Conservation (phyloP, 2,113 vertebrate genomes). For the Corydoras sp. region DNA sequence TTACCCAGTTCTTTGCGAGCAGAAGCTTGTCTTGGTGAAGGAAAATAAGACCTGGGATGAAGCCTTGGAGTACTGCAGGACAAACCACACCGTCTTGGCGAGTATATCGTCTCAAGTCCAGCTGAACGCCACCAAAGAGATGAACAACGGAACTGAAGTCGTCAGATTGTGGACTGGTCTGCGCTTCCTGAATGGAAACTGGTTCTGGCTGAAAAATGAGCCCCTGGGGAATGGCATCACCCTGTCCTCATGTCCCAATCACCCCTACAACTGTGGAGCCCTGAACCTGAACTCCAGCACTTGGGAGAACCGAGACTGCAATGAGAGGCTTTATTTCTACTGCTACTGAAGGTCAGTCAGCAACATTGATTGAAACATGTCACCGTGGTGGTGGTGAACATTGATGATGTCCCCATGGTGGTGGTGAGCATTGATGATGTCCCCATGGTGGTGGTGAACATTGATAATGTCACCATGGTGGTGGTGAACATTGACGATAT, state of each 20-base stretch:
- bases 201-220: conserved; percentile 26
- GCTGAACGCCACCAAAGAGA: neutral
- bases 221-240: neutral
- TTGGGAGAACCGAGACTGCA: conserved; percentile 45
- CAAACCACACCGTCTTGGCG: conserved; percentile 16
- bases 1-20: conserved; percentile 9
- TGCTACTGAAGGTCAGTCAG: conserved; percentile 34
- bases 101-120: neutral
- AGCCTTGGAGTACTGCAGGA: conserved; percentile 16
- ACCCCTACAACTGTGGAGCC: conserved; percentile 39
- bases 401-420: too few species aligned
- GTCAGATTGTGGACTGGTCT: conserved; percentile 30
- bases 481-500: too few species aligned
- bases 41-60: conserved; percentile 27
- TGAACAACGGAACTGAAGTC: neutral
- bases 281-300: neutral
- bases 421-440: too few species aligned
- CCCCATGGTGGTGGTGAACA: too few species aligned
- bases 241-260: conserved; percentile 30
- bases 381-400: too few species aligned
- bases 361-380: too few species aligned
- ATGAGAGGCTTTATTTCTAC: conserved; percentile 45
- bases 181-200: conserved; percentile 22
- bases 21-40: conserved; percentile 11
- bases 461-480: too few species aligned